These are phyloP conservation scores for Leucophenga varia DNA, from an alignment of 1,140 invertebrate genomes.

Conservation along the genomic window DNA sequence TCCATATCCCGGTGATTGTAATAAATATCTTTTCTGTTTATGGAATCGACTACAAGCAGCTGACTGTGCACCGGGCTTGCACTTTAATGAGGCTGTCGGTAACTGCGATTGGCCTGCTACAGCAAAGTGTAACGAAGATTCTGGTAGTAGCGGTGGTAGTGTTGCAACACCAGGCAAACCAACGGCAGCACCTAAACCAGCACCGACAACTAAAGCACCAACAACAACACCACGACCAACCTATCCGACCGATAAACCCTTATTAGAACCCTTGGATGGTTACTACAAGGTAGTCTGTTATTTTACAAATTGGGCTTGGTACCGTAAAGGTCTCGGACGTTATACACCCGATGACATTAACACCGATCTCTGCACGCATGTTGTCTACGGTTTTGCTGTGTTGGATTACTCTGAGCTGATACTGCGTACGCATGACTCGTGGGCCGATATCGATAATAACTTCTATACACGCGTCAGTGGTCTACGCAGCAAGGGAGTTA, in stretches of 20 bases:
- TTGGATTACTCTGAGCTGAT: conserved; percentile 74
- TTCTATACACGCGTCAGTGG: conserved; percentile 82
- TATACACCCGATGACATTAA: conserved; percentile 85
- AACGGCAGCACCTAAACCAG: conserved; percentile 24
- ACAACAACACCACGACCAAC: conserved; percentile 45
- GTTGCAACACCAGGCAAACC: conserved; percentile 12
- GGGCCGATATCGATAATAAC: conserved; percentile 84
- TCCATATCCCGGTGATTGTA: conserved; percentile 68
- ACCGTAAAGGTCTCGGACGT: conserved; percentile 76
- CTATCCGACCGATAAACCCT: conserved; percentile 45
- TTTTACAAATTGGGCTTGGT: conserved; percentile 95
- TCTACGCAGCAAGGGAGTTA: conserved; percentile 76
- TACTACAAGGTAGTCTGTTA: conserved; percentile 83
- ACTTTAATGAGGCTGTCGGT: conserved; percentile 70
- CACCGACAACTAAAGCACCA: conserved; percentile 29
- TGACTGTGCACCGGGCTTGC: conserved; percentile 72
- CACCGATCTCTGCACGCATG: conserved; percentile 82
- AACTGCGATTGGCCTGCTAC: conserved; percentile 78
- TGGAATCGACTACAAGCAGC: conserved; percentile 74
- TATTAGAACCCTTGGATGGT: conserved; percentile 57
- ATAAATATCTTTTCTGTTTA: conserved; percentile 73
- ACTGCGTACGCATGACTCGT: conserved; percentile 82
- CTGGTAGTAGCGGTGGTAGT: neutral
- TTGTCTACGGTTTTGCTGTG: conserved; percentile 90
- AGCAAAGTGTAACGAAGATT: conserved; percentile 63